These are phyloP conservation scores for Tachina lurida DNA, from an alignment of 2,888 invertebrate genomes.

Conservation along the genomic window DNA sequence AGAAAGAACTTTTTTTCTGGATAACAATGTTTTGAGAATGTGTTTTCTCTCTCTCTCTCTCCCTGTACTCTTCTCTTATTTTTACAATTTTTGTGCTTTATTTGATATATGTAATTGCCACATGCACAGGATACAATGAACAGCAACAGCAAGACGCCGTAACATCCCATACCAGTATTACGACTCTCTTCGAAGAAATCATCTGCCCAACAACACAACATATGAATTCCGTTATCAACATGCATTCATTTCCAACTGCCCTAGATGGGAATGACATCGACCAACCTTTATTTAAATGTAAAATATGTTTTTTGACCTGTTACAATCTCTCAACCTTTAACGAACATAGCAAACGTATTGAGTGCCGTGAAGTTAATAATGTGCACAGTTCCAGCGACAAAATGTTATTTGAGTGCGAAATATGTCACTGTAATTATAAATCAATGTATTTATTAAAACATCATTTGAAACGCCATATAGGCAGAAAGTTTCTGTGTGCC, in stretches of 20 bases:
- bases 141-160: conserved; percentile 50
- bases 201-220: conserved; percentile 10
- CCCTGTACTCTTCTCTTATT: neutral
- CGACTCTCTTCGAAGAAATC: conserved; percentile 1
- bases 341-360: conserved; percentile 45
- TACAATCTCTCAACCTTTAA: conserved; percentile 44
- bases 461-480: conserved; percentile 77
- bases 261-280: conserved; percentile 15
- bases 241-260: neutral
- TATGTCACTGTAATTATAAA: conserved; percentile 76
- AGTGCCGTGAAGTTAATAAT: conserved; percentile 29
- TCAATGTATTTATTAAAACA: conserved; percentile 75
- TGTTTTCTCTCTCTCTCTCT: conserved; percentile 42
- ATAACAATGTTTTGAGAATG: conserved; percentile 61
- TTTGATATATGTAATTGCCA: conserved; percentile 29
- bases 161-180: conserved; percentile 14
- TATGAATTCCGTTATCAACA: neutral
- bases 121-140: conserved; percentile 35
- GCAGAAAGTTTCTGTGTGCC: conserved; percentile 72
- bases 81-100: neutral
- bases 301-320: conserved; percentile 46
- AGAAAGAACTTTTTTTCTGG: conserved; percentile 17
- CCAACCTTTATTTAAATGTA: conserved; percentile 57
- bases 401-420: conserved; percentile 74
- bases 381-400: neutral